Evolutionary conservation across 1,140 invertebrate species (phyloP).

Genomic region (Brachionus plicatilis): DNA sequence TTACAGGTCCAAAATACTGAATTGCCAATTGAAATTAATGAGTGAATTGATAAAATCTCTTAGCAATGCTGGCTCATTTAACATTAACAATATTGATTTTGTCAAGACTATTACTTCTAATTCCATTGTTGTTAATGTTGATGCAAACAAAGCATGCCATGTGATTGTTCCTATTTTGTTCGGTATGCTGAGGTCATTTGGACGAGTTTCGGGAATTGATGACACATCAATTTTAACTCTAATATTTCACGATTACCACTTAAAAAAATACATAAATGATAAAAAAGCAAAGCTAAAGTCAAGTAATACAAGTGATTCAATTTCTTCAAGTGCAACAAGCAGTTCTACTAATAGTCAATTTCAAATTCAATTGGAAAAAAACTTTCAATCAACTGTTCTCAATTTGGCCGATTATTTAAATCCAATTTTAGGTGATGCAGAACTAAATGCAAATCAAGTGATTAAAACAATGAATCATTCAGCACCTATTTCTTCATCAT

Average conservation of each 20-base stretch:
- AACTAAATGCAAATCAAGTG: not conserved
- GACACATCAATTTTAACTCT: constrained; percentile 10
- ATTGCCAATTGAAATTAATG: constrained; percentile 45
- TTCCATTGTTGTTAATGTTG: constrained; percentile 24
- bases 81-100: constrained; percentile 33
- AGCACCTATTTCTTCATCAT: not conserved
- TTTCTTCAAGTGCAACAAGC: not conserved
- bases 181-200: constrained; percentile 1
- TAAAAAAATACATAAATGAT: not conserved
- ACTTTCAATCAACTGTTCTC: not conserved
- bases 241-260: constrained; percentile 28
- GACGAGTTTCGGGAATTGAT: constrained; percentile 6
- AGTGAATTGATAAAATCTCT: constrained; percentile 43
- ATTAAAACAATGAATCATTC: not conserved
- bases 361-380: not conserved
- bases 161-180: constrained; percentile 5
- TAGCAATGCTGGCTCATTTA: not conserved
- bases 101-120: constrained; percentile 3
- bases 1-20: constrained; percentile 44
- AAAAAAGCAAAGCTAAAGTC: not conserved
- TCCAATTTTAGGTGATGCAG: constrained; percentile 9
- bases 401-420: constrained; percentile 38
- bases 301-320: not conserved
- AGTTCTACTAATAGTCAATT: not conserved
- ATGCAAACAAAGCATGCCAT: constrained; percentile 19